Conservation (phyloP, 2,113 vertebrate genomes). For the Rousettus leschenaultii region DNA sequence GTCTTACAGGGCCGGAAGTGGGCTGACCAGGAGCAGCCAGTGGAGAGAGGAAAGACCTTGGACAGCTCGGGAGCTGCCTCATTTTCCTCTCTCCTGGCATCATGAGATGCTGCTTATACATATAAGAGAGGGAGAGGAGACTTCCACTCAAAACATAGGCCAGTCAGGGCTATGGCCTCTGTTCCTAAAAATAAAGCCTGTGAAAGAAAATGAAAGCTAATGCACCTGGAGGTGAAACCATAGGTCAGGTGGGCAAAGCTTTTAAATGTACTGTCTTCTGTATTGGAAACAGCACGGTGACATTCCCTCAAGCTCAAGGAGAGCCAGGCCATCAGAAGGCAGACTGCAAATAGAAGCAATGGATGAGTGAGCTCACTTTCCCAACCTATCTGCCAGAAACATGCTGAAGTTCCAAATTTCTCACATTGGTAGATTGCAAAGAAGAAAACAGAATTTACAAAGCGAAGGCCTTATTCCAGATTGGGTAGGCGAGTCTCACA, state of each 20-base stretch:
- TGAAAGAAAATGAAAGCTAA: conserved; percentile 38
- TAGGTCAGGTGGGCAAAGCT: conserved; percentile 63
- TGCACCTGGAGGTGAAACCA: conserved; percentile 61
- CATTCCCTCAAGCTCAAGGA: conserved; percentile 53
- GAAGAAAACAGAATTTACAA: background rate
- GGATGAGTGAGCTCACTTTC: background rate
- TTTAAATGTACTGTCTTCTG: conserved; percentile 40
- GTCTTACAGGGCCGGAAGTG: background rate
- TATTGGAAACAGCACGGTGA: background rate
- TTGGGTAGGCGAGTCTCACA: background rate
- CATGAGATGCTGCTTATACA: background rate
- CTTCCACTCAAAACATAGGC: conserved; percentile 13
- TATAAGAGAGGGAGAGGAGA: background rate
- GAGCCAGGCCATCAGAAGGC: background rate
- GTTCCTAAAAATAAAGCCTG: conserved; percentile 63
- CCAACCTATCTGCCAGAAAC: background rate
- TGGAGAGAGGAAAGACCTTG: background rate
- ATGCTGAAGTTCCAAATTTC: background rate
- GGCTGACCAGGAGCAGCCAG: background rate
- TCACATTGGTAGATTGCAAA: background rate
- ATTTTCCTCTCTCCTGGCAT: background rate
- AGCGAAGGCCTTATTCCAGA: background rate
- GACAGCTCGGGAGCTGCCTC: background rate
- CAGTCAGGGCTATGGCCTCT: conserved; percentile 27
- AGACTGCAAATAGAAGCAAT: background rate